phyloP scores from a whole-genome alignment of 2,888 invertebrate species.

The Lithophane ornitopus region DNA sequence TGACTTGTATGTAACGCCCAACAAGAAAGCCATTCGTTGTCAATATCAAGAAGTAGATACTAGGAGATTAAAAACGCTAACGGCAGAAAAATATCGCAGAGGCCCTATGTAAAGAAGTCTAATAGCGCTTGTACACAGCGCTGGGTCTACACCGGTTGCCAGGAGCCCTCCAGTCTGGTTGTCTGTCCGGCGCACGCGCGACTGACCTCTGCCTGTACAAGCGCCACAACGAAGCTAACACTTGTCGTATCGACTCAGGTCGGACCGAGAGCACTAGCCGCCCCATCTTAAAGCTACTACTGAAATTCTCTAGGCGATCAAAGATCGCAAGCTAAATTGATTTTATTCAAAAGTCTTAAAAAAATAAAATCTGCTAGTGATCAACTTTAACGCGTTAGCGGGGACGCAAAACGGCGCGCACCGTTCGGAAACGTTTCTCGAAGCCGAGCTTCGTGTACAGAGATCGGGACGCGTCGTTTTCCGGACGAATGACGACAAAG shows the following conservation, averaged over 20 bases:
- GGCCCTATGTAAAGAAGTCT: conserved; percentile 67
- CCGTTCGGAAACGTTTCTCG: conserved; percentile 94
- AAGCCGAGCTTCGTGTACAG: conserved; percentile 96
- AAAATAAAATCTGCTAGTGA: conserved; percentile 90
- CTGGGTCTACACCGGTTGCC: conserved; percentile 18
- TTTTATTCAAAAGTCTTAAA: conserved; percentile 90
- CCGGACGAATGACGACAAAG: conserved; percentile 96
- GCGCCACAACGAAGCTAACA: conserved; percentile 55
- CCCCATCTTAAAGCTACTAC: conserved; percentile 89
- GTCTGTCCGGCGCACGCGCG: background rate
- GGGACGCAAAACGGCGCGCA: conserved; percentile 94
- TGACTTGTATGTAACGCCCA: conserved; percentile 64
- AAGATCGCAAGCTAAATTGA: conserved; percentile 89
- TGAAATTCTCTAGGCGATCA: conserved; percentile 89
- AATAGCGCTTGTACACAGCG: conserved; percentile 51
- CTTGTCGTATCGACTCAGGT: conserved; percentile 62
- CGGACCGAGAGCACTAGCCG: conserved; percentile 87
- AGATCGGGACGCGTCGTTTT: conserved; percentile 96
- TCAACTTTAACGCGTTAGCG: conserved; percentile 85
- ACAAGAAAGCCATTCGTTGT: conserved; percentile 80
- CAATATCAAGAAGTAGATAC: conserved; percentile 73
- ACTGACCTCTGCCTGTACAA: conserved; percentile 44
- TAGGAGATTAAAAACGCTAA: conserved; percentile 77
- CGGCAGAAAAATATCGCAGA: conserved; percentile 74
- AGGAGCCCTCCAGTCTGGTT: conserved; percentile 36